phyloP scores from a whole-genome alignment of 2,888 invertebrate genomes.

The Andrena bicolor region DNA sequence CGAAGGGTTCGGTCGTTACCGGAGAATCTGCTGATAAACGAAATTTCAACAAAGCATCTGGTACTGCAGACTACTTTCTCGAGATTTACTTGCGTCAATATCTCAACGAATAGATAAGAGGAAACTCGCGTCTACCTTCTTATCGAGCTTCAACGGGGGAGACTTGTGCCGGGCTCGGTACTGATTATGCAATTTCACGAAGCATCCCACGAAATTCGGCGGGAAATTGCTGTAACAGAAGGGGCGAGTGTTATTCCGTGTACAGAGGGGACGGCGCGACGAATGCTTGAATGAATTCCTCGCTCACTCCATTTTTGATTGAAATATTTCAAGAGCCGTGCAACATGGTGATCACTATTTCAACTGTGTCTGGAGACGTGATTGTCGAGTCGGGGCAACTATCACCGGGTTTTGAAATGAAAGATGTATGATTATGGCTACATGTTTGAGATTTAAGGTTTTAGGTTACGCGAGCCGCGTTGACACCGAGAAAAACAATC shows the following conservation, averaged over 20 bases:
- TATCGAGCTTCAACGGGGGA: slow-evolving; percentile 72
- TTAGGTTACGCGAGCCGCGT: slow-evolving; percentile 13
- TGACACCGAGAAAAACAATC: slow-evolving; percentile 32
- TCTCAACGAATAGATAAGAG: slow-evolving; percentile 2
- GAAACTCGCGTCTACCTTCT: slow-evolving; percentile 67
- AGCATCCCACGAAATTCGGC: slow-evolving; percentile 70
- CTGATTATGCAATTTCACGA: slow-evolving; percentile 76
- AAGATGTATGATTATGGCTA: not conserved
- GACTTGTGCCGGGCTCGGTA: slow-evolving; percentile 75
- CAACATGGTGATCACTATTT: slow-evolving; percentile 17
- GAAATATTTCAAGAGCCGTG: not conserved
- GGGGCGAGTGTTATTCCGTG: not conserved
- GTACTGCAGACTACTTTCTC: too few species aligned
- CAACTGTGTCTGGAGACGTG: not conserved
- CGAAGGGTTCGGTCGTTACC: not conserved
- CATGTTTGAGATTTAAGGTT: slow-evolving; percentile 29
- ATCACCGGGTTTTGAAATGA: not conserved
- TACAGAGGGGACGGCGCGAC: not conserved
- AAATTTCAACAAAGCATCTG: not conserved
- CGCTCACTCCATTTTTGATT: slow-evolving; percentile 47
- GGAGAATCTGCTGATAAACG: not conserved
- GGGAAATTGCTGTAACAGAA: slow-evolving; percentile 34
- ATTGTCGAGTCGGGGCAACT: not conserved
- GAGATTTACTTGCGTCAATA: not conserved
- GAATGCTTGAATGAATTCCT: not conserved